These are phyloP conservation scores for Synanceia verrucosa DNA, from an alignment of 2,797 vertebrate species.

Conservation along the genomic window DNA sequence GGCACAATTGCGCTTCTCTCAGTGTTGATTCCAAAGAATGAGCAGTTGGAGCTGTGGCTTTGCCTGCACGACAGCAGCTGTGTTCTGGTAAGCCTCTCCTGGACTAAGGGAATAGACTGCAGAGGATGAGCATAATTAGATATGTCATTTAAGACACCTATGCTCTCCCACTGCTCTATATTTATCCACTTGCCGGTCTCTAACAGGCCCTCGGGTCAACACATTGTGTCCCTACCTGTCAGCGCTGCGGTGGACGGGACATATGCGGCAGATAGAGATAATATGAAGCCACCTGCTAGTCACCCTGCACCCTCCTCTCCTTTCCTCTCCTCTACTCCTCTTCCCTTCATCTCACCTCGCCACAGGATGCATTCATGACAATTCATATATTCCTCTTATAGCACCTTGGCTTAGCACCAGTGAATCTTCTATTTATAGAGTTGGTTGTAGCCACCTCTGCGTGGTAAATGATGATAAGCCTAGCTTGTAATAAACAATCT, in stretches of 20 bases:
- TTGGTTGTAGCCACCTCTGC: conserved; percentile 66
- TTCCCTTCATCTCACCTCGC: conserved; percentile 44
- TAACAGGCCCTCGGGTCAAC: conserved; percentile 71
- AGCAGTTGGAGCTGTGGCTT: conserved; percentile 39
- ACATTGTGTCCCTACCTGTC: conserved; percentile 71
- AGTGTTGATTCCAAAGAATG: conserved; percentile 59
- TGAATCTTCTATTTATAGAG: conserved; percentile 66
- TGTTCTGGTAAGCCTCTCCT: conserved; percentile 50
- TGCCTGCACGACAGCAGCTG: conserved; percentile 21
- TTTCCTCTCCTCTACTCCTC: conserved; percentile 9
- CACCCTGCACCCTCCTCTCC: conserved; percentile 37
- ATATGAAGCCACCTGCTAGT: conserved; percentile 66
- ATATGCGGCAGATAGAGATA: conserved; percentile 64
- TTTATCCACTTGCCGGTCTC: conserved; percentile 72
- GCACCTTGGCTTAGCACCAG: conserved; percentile 45
- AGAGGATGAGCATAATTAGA: conserved; percentile 70
- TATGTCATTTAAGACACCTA: conserved; percentile 75
- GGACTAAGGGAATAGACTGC: conserved; percentile 51
- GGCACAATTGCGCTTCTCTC: conserved; percentile 49
- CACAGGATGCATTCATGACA: conserved; percentile 45
- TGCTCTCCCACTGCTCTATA: conserved; percentile 68
- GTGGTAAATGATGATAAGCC: conserved; percentile 79
- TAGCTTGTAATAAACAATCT: conserved; percentile 82
- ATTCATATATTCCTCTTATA: conserved; percentile 25
- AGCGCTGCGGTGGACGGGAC: conserved; percentile 63